Conservation (phyloP, 2,797 vertebrate genomes). For the Crossoptilon crossoptilon region DNA sequence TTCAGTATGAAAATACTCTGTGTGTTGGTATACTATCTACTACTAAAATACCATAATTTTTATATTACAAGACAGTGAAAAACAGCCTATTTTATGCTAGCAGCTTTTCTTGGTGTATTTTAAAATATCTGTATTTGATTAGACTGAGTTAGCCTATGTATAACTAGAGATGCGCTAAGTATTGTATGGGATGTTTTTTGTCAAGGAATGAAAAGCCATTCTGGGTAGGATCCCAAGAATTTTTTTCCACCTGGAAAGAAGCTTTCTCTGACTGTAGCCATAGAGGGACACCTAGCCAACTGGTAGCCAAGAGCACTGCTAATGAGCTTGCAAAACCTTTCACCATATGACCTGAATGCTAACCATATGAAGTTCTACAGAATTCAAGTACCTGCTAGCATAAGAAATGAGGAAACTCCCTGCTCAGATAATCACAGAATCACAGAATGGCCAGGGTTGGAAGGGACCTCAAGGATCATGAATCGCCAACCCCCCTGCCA, state of each 20-base stretch:
- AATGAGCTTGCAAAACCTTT: background rate
- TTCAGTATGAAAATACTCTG: background rate
- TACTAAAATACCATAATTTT: background rate
- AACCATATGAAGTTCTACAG: background rate
- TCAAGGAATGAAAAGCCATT: background rate
- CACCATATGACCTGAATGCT: background rate
- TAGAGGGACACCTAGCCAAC: background rate
- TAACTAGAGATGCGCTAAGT: background rate
- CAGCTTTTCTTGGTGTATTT: background rate
- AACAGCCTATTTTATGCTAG: background rate
- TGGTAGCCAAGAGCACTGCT: background rate
- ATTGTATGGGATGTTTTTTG: background rate
- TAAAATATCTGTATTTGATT: background rate
- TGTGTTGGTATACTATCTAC: background rate
- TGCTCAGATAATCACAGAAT: background rate
- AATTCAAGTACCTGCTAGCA: background rate
- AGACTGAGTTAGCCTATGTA: background rate
- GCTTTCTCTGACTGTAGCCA: background rate
- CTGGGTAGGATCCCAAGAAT: background rate
- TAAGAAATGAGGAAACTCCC: conserved; percentile 1
- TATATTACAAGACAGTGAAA: background rate
- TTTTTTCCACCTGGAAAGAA: background rate
- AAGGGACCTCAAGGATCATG: too few species aligned
- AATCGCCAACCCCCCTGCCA: too few species aligned
- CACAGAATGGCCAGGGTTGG: too few species aligned